phyloP scores from a whole-genome alignment of 2,797 vertebrate species.

The Acanthurus lineatus region DNA sequence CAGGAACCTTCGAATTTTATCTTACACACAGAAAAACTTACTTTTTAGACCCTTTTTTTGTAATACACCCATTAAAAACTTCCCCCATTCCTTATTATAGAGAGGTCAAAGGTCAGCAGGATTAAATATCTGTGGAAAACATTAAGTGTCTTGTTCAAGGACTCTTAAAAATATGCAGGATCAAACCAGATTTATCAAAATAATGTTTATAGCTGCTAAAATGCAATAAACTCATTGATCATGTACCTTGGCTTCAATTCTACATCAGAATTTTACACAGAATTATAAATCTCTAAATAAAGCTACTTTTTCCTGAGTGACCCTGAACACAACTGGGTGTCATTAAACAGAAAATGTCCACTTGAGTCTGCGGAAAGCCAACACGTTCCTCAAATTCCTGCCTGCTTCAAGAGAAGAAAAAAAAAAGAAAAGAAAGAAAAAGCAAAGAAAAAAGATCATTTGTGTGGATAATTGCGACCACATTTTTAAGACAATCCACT shows the following conservation, averaged over 20 bases:
- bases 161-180: neutral
- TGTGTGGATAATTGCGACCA: slow-evolving; percentile 72
- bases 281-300: neutral
- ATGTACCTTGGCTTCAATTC: too few species aligned
- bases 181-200: neutral
- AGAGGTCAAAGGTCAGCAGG: neutral
- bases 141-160: neutral
- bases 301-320: slow-evolving; percentile 17
- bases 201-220: neutral
- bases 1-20: slow-evolving; percentile 22
- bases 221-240: neutral
- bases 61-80: neutral
- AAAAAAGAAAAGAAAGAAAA: neutral
- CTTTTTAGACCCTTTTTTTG: slow-evolving; percentile 9
- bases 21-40: slow-evolving; percentile 11
- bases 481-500: slow-evolving; percentile 56
- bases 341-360: slow-evolving; percentile 56
- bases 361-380: slow-evolving; percentile 61
- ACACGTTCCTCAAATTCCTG: slow-evolving; percentile 74
- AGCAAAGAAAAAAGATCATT: slow-evolving; percentile 47
- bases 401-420: slow-evolving; percentile 24
- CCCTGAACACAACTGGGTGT: slow-evolving; percentile 46
- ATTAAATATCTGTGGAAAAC: neutral
- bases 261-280: neutral
- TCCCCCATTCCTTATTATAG: neutral